A percentile compares a stretch with the other conserved stretches of the same genome.
These are phyloP conservation scores for Lasioglossum calceatum DNA, from an alignment of 2,888 invertebrate genomes.

Conservation along the genomic window DNA sequence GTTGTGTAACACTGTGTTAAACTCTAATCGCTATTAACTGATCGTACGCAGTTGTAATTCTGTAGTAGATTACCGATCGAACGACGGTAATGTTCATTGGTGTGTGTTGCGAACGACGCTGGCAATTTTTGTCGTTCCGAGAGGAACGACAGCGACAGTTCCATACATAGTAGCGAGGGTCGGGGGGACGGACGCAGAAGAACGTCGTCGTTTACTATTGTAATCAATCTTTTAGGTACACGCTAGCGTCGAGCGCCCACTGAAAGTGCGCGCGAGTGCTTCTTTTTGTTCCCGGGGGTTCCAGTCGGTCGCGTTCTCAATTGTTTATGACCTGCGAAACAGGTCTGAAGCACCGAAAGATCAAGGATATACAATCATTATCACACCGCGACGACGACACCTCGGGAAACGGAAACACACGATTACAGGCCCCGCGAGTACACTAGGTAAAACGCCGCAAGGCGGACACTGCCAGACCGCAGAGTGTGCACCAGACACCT, in stretches of 20 bases:
- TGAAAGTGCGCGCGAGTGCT: neutral
- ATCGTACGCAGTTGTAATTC: conserved; percentile 80
- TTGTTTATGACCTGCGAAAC: neutral
- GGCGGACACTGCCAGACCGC: conserved; percentile 83
- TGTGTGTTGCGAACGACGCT: neutral
- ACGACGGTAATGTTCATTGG: conserved; percentile 11
- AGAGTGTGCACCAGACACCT: conserved; percentile 75
- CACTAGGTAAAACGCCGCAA: conserved; percentile 79
- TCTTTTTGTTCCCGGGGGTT: neutral
- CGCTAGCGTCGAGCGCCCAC: neutral
- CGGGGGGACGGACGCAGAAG: neutral
- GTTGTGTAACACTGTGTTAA: conserved; percentile 80
- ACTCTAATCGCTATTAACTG: conserved; percentile 79
- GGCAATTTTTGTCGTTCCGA: neutral
- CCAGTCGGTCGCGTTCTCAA: neutral
- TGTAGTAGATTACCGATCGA: conserved; percentile 74
- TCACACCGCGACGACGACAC: neutral
- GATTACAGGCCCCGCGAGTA: conserved; percentile 35
- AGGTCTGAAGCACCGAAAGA: neutral
- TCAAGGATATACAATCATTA: conserved; percentile 10
- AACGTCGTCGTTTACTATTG: conserved; percentile 32
- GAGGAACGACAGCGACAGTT: conserved; percentile 14
- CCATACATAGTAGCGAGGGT: conserved; percentile 37
- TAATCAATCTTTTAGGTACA: neutral
- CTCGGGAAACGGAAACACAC: neutral